Evolutionary conservation across 2,888 invertebrate genomes (phyloP).

Genomic region (Seira sanloemensis): DNA sequence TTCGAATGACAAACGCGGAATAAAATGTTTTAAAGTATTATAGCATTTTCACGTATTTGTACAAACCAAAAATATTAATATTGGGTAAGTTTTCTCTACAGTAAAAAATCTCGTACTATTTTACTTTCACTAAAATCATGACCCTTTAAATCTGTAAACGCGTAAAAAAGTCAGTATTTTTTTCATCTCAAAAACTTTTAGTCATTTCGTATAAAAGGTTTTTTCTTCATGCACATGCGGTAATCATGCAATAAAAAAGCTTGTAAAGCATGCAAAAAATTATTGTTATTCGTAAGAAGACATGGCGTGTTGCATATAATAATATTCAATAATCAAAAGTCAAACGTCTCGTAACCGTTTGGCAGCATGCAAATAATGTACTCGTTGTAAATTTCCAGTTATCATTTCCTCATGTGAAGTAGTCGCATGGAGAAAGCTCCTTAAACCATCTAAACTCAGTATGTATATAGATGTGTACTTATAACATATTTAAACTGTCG

Average conservation of each 20-base stretch:
- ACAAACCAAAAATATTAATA: not conserved
- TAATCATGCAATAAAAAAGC: slow-evolving; percentile 3
- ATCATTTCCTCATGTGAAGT: too few species aligned
- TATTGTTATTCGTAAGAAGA: slow-evolving; percentile 4
- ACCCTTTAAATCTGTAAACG: not conserved
- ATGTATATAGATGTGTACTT: too few species aligned
- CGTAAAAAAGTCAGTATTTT: not conserved
- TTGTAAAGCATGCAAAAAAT: slow-evolving; percentile 15
- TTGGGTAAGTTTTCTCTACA: not conserved
- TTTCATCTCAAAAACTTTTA: not conserved
- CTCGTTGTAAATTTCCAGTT: too few species aligned
- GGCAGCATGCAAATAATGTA: slow-evolving; percentile 6
- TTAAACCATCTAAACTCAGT: too few species aligned
- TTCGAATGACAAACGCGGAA: not conserved
- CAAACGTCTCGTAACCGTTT: not conserved
- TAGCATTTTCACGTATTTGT: not conserved
- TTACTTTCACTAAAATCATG: not conserved
- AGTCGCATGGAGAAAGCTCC: too few species aligned
- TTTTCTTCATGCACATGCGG: not conserved
- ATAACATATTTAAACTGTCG: too few species aligned
- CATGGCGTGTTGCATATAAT: not conserved
- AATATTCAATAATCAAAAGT: not conserved
- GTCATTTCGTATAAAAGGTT: not conserved
- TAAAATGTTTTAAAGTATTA: not conserved
- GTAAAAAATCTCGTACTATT: not conserved